These are phyloP conservation scores for Pantherophis guttatus DNA, from an alignment of 2,113 vertebrate genomes.

Conservation along the genomic window DNA sequence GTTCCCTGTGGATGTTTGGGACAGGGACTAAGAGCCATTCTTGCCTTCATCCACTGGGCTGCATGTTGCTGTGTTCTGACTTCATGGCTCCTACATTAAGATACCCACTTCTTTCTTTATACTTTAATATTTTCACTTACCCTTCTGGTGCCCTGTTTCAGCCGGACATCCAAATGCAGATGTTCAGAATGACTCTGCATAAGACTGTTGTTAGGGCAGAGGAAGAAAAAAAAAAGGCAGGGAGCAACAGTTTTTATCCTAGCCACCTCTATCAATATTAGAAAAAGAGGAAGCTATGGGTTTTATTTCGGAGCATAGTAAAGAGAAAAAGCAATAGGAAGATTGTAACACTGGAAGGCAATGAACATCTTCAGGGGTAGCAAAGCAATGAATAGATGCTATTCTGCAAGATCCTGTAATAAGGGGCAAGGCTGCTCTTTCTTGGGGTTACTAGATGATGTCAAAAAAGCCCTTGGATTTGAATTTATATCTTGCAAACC, in stretches of 20 bases:
- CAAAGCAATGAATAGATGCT: neutral
- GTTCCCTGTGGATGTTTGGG: neutral
- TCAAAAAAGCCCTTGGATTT: neutral
- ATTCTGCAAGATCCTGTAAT: neutral
- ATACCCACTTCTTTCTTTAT: neutral
- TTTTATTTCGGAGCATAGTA: neutral
- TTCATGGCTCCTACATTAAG: neutral
- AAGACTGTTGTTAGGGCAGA: neutral
- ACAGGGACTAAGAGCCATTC: neutral
- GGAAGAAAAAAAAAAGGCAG: neutral
- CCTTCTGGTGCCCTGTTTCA: neutral
- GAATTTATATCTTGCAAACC: neutral
- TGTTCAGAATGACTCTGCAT: neutral
- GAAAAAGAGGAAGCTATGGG: neutral
- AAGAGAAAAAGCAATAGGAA: neutral
- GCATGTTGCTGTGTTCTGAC: neutral
- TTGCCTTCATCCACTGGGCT: neutral
- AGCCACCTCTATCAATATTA: too few species aligned
- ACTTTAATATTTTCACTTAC: neutral
- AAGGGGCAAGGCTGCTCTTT: neutral
- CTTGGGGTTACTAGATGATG: neutral
- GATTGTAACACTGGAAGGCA: too few species aligned
- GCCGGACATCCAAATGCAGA: neutral
- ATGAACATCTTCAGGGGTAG: neutral
- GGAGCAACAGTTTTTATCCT: neutral